A percentile compares a stretch with the other conserved stretches of the same genome.
These are phyloP conservation scores for Python bivittatus DNA, from an alignment of 2,113 vertebrate species.

Conservation along the genomic window DNA sequence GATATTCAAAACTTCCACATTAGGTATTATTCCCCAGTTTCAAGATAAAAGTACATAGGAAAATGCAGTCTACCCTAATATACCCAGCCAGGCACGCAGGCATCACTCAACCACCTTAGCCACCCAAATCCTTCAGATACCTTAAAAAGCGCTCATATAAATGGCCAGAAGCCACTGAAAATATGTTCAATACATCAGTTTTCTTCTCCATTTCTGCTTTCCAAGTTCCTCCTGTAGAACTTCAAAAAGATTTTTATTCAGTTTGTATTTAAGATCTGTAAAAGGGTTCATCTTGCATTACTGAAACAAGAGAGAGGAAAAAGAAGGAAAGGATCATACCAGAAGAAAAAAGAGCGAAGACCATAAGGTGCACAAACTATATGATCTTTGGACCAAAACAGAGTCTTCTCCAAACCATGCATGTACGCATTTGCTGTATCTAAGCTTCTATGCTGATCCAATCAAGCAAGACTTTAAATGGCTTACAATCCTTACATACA, in stretches of 20 bases:
- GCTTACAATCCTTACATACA: background rate
- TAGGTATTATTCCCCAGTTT: background rate
- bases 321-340: background rate
- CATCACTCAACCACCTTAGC: background rate
- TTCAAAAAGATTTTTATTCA: slow-evolving; percentile 61
- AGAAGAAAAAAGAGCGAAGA: background rate
- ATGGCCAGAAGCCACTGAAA: slow-evolving; percentile 96
- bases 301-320: background rate
- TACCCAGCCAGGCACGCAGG: background rate
- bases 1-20: slow-evolving; percentile 12
- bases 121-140: slow-evolving; percentile 65
- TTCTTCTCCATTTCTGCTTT: slow-evolving; percentile 76
- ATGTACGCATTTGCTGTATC: background rate
- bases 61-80: background rate
- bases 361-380: background rate
- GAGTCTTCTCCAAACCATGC: background rate
- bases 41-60: background rate
- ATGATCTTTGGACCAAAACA: background rate
- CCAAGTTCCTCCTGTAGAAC: slow-evolving; percentile 80
- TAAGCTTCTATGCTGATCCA: background rate
- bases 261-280: background rate
- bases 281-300: background rate
- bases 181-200: slow-evolving; percentile 88
- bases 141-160: slow-evolving; percentile 97
- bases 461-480: background rate